Evolutionary conservation across 2,888 invertebrate species (phyloP), one percentile per base, ranked within the genome.

Genomic region (Eupelmus urozonus): DNA sequence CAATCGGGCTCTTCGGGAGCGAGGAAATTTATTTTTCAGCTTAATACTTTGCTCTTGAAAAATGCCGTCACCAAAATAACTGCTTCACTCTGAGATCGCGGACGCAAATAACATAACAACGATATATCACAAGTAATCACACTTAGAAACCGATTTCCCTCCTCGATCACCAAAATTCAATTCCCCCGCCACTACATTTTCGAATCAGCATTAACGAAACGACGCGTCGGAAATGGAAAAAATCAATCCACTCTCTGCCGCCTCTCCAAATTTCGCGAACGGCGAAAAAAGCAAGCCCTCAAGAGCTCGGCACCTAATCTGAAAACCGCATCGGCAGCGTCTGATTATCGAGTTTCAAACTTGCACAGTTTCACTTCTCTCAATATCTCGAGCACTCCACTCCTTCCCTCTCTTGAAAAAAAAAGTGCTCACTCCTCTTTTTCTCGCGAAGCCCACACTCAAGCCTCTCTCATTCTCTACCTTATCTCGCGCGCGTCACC

Each of bases 341-440:
- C n/a, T 62, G 34, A 62, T 72, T 40, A 53, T 40, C 62, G 7
- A 59, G 49, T 27, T 49, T 45, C 4, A 27, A 70, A 29, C 45
- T 27, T 40, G 16, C 67, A 55, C 67, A 67, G 67, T 53, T 67
- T 40, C 57, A 59, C 57, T 57, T 57, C 45, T 45, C 25, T 16
- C 27, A 42, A 62, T 29, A 34, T n/a, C 18, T 25, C 9, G 34
- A 49, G 11, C 60, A 67, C 66, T 67, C 23, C 3, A 40, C 27
- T 51, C 0, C 25, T 34, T 67, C 29, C 55, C 16, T 57, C 29
- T 42, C 55, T 16, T 34, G 9, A 9, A 16, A 59, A 25, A 70
- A 63, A 59, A 20, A 55, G 27, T 1, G 11, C 45, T 62, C 18
- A 25, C 34, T 42, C 29, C 20, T 42, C 20, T 49, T 27, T 59